Conservation (phyloP, 2,113 vertebrate genomes). For the Acinonyx jubatus region DNA sequence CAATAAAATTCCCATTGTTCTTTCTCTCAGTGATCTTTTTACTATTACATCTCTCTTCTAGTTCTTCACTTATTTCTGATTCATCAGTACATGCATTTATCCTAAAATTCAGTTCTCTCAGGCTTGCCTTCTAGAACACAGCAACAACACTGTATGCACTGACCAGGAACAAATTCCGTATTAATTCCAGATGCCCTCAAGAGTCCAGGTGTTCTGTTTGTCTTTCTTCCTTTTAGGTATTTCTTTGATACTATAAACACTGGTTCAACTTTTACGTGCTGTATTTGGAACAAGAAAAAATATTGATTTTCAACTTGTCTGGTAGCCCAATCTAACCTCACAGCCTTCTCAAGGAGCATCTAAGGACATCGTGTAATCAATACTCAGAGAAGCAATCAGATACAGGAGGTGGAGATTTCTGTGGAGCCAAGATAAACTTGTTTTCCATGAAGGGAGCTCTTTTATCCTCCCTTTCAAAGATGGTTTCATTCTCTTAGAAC, state of each 20-base stretch:
- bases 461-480: conserved; percentile 1
- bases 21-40: neutral
- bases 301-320: conserved; percentile 18
- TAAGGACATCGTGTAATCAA: conserved; percentile 30
- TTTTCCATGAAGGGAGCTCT: neutral
- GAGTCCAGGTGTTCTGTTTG: neutral
- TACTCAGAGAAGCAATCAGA: conserved; percentile 17
- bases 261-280: neutral
- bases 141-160: neutral
- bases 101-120: neutral
- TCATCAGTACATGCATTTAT: neutral
- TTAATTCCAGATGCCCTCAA: neutral
- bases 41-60: neutral
- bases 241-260: neutral
- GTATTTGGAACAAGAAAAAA: conserved; percentile 25
- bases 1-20: neutral
- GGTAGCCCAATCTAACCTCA: neutral
- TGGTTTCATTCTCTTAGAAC: conserved; percentile 25
- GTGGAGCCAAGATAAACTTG: conserved; percentile 36
- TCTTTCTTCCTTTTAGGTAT: neutral
- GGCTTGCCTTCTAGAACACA: neutral
- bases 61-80: neutral
- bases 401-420: neutral
- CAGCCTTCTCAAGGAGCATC: neutral
- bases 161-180: neutral